Base-by-base conservation (phyloP, 2,888 invertebrate genomes). In the Zonitis immaculata region DNA sequence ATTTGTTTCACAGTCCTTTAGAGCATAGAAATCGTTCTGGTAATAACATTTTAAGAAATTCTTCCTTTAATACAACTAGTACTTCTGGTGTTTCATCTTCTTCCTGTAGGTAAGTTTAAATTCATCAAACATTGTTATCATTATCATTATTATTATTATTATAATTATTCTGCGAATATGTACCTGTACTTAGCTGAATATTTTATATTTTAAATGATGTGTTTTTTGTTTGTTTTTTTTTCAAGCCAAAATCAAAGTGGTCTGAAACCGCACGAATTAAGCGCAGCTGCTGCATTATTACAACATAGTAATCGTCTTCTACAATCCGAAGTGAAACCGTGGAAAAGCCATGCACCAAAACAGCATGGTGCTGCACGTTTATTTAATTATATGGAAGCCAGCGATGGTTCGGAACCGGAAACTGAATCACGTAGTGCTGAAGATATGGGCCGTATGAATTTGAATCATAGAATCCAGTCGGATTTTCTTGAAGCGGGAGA, bases 301-400 rank as follows among this genome's bases (percentile, higher is more conserved):
- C 74, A 74, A 55, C 73, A 74, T 48, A 71, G 70, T 44, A 73
- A 73, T 51, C 70, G 73, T 12, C 65, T 74, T 16, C 64, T 74
- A 8, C 74, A 74, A 57, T 65, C 64, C 16, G 73, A 73, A 39
- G 58, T 63, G 6, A 73, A 73, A 57, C 64, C 69, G 3, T 72
- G 71, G 65, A 67, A 67, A 64, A 68, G 64, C 18, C 73, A 75
- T 51, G 63, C 72, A 6, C 72, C 75, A 2, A 76, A 75, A 48
- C 75, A 73, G 68, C 82, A 82, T 61, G 86, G 86, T 59, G 86
- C 86, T 51, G 85, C 85, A 62, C 78, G 86, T 54, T 79, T 87
- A 50, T 87, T 87, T 77, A 86, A 82, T 68, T 88, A 84, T 79
- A 80, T 86, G 79, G 88, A 85, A 77, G 88, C 87, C 58, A 83